Base-by-base conservation (phyloP, 2,888 invertebrate genomes). In the Panopea generosa region DNA sequence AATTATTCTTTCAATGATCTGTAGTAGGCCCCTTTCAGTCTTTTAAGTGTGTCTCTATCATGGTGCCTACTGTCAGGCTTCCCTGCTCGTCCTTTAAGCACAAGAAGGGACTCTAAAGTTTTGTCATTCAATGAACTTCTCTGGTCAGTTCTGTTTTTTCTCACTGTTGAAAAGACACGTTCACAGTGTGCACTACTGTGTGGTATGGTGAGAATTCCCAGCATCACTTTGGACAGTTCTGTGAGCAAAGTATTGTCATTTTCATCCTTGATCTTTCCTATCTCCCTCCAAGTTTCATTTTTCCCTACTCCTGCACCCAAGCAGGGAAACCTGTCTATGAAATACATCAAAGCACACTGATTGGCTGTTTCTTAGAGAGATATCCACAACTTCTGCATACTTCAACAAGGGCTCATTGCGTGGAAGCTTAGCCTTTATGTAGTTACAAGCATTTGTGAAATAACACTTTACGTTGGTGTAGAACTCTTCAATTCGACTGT, bases 111-210 rank as follows among this genome's bases (percentile, higher is more conserved):
- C n/a, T n/a, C n/a, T n/a, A n/a, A n/a, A n/a, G n/a, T n/a, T n/a
- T n/a, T n/a, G n/a, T n/a, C n/a, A n/a, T n/a, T n/a, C n/a, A n/a
- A n/a, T n/a, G n/a, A n/a, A n/a, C n/a, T n/a, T n/a, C n/a, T n/a
- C n/a, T n/a, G n/a, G n/a, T n/a, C n/a, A n/a, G n/a, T 11, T 40
- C 40, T 40, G 40, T 40, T 9, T 40, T 40, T 11, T 40, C 40
- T 40, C 40, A 14, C 40, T 40, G 9, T 40, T 11, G 14, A 40
- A 40, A 14, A 84, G 0, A 84, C 73, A 11, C 77, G 18, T 29
- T 82, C 83, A 68, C 84, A 80, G 33, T 76, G 77, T 11, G 82
- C 75, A 75, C 71, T 76, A 49, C 68, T 67, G 65, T 84, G 83
- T 27, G 80, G 83, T 1, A 83, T 80, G 11, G 77, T 84, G 47